Conservation (phyloP, 2,113 vertebrate species). For the Platysternon megacephalum region DNA sequence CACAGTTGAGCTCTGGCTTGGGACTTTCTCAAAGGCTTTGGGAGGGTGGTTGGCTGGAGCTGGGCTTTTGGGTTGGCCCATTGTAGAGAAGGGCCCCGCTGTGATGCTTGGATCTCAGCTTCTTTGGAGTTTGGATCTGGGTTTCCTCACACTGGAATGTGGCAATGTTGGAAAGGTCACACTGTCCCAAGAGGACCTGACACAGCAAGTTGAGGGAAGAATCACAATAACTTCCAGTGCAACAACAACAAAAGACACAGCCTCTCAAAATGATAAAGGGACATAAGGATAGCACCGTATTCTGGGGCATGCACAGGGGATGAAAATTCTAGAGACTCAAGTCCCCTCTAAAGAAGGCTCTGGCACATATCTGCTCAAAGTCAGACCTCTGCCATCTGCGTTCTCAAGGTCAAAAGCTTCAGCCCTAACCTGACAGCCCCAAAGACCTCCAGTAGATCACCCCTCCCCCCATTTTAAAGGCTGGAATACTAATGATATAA, state of each 20-base stretch:
- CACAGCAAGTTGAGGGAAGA: neutral
- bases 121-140: neutral
- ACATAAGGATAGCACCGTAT: neutral
- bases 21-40: neutral
- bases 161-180: too few species aligned
- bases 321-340: neutral
- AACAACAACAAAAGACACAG: neutral
- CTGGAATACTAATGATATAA: neutral
- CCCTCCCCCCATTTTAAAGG: neutral
- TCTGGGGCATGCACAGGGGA: neutral
- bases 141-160: neutral
- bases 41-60: neutral
- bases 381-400: neutral
- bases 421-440: neutral
- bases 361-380: neutral
- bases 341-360: neutral
- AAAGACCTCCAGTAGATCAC: neutral
- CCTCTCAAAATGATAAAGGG: neutral
- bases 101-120: neutral
- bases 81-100: too few species aligned
- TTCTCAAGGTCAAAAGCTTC: neutral
- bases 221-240: neutral
- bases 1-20: too few species aligned
- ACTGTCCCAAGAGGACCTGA: neutral
- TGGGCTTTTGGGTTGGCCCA: neutral